Evolutionary conservation across 35 echinoderm and acorn worm species (phyloP).

Genomic region (Patiria miniata): DNA sequence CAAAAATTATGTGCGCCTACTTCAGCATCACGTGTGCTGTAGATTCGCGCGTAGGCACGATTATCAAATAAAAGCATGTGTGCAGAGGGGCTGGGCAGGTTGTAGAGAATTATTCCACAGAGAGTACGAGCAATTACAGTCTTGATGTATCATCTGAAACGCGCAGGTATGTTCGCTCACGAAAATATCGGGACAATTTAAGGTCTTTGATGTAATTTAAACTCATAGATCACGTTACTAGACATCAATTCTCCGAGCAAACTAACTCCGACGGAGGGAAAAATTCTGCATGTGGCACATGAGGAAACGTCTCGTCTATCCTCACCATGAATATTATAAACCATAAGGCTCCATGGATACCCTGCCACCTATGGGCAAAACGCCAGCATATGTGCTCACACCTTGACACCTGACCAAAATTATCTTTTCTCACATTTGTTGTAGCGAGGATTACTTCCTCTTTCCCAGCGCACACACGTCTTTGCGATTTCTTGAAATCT

Average conservation of each 20-base stretch:
- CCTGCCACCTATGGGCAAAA: not conserved
- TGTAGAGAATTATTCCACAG: too few species aligned
- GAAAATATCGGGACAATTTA: too few species aligned
- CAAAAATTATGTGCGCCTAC: not conserved
- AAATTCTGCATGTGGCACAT: too few species aligned
- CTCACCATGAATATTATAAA: not conserved
- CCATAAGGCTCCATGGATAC: not conserved
- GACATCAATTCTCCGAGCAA: too few species aligned
- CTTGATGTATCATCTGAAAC: too few species aligned
- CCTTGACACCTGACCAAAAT: not conserved
- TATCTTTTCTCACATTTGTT: constrained; percentile 3
- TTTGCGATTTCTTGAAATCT: constrained; percentile 1
- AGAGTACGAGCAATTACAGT: too few species aligned
- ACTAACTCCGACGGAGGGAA: too few species aligned
- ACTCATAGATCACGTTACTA: too few species aligned
- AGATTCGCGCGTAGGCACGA: not conserved
- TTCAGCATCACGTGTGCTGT: not conserved
- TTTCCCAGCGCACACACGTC: not conserved
- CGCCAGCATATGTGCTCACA: not conserved
- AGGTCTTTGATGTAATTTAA: too few species aligned
- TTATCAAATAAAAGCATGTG: constrained; percentile 13
- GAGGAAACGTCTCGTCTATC: too few species aligned
- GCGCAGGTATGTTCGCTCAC: too few species aligned
- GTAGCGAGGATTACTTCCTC: not conserved
- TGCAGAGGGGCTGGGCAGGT: not conserved